Evolutionary conservation across 2,888 invertebrate genomes (phyloP), one percentile per base, ranked within the genome.

Genomic region (Eremobia ochroleuca): DNA sequence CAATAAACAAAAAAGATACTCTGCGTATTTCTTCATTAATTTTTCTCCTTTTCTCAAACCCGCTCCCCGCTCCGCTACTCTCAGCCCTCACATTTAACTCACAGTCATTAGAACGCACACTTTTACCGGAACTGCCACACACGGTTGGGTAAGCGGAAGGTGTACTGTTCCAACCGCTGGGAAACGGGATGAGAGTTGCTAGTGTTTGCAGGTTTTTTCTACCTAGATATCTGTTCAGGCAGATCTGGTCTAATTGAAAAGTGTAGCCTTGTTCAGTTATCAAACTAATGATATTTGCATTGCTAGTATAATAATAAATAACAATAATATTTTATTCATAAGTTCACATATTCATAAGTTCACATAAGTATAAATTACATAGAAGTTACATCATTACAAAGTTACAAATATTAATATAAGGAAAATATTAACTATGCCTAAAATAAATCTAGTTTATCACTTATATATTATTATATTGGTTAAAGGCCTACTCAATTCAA

Each of bases 121-220:
- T 86, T 88, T 88, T 88, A 81, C 88, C 88, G 88, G 88, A 88
- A 88, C 69, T 21, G 43, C 58, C 55, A 40, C 65, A 73, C 70
- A 61, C 70, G 49, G 76, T 76, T 66, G 43, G 21, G 59, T 64
- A 67, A 85, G 70, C 82, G 82, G 82, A 81, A 87, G 73, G 72
- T 79, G 9, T 82, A 65, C 31, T 66, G 34, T 78, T 79, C 77
- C 34, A 71, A 49, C 64, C 43, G 55, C 74, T 67, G 72, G n/a
- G 34, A 64, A 79, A 65, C 28, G 13, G 40, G 69, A 73, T 73
- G 64, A 18, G 25, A 58, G 28, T 11, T 40, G 4, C 15, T 4
- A n/a, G 46, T 25, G 8, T 9, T 13, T 28, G 15, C 37, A 34
- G 18, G 4, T 37, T 65, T 13, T 34, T 25, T 11, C 8, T 28